Evolutionary conservation across 2,888 invertebrate species (phyloP).

Genomic region (Coenonympha glycerion): DNA sequence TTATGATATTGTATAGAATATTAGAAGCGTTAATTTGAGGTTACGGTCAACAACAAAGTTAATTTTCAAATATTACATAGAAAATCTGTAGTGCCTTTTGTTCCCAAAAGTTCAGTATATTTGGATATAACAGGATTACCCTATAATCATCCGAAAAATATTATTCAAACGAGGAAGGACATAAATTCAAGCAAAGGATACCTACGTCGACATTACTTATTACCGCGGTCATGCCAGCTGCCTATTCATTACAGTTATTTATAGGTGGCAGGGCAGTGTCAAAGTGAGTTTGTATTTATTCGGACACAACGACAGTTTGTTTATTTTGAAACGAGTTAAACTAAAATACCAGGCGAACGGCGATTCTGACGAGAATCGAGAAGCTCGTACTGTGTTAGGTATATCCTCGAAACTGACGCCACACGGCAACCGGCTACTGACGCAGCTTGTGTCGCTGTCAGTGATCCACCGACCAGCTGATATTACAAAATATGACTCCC

Average conservation of each 20-base stretch:
- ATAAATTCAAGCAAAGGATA: constrained; percentile 66
- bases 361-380: constrained; percentile 43
- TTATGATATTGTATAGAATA: no score
- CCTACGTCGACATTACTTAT: constrained; percentile 67
- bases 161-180: constrained; percentile 65
- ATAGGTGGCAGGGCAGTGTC: constrained; percentile 69
- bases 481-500: constrained; percentile 54
- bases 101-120: background rate
- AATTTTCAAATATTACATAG: background rate
- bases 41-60: no score
- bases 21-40: no score
- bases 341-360: constrained; percentile 65
- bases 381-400: constrained; percentile 34
- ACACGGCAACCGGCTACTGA: no score
- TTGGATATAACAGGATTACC: background rate
- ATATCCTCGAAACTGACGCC: constrained; percentile 50
- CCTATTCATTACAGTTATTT: constrained; percentile 74
- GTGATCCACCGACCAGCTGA: constrained; percentile 44
- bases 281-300: constrained; percentile 69
- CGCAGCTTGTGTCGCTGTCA: constrained; percentile 55
- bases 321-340: constrained; percentile 68
- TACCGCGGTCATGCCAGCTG: constrained; percentile 61
- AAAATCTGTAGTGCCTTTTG: no score
- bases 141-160: constrained; percentile 50
- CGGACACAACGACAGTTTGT: constrained; percentile 63